These are phyloP conservation scores for Cariama cristata DNA, from an alignment of 2,113 vertebrate species.

Conservation along the genomic window DNA sequence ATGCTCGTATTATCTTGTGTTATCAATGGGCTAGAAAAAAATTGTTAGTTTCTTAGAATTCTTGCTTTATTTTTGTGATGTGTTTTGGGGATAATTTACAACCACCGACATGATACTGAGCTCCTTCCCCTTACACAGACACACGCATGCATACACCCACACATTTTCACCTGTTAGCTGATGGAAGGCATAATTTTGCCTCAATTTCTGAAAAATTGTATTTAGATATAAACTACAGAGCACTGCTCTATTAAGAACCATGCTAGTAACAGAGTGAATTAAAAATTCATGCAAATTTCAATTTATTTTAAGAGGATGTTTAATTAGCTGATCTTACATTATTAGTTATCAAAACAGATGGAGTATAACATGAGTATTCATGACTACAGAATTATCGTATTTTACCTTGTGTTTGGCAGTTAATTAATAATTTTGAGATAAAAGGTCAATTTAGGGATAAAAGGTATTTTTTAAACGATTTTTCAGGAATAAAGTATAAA, in stretches of 20 bases:
- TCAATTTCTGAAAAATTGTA: background rate
- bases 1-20: background rate
- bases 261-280: background rate
- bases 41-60: background rate
- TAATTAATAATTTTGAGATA: background rate
- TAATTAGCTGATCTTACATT: background rate
- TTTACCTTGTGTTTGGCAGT: background rate
- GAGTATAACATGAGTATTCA: background rate
- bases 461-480: background rate
- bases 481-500: background rate
- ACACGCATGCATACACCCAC: fast-evolving
- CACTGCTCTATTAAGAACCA: background rate
- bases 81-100: background rate
- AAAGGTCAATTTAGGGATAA: background rate
- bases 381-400: background rate
- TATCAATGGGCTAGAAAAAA: background rate
- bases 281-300: background rate
- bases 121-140: background rate
- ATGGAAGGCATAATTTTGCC: background rate
- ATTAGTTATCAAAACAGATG: background rate
- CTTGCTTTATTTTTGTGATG: background rate
- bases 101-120: background rate
- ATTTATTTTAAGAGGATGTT: background rate
- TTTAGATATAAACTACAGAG: background rate
- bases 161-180: background rate